Evolutionary conservation across 1,140 invertebrate genomes (phyloP).

Genomic region (Neuroterus valhalla): DNA sequence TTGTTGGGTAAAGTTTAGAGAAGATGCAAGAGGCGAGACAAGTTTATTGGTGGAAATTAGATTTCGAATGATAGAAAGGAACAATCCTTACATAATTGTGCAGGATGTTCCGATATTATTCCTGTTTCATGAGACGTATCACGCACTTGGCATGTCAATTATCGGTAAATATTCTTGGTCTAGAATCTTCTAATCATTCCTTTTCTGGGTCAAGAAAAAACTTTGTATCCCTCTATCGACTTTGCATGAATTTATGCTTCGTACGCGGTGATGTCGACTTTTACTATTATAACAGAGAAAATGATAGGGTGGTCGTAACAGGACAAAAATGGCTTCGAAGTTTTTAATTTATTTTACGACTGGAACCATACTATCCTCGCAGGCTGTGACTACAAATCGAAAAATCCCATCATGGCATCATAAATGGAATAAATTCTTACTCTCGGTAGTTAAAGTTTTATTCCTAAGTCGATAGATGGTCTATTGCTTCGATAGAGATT

Average conservation of each 20-base stretch:
- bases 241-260: not conserved
- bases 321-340: too few relatives aligned
- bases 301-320: too few relatives aligned
- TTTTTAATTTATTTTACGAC: too few relatives aligned
- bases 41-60: conserved; percentile 47
- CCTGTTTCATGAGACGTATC: conserved; percentile 37
- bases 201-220: not conserved
- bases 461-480: too few relatives aligned
- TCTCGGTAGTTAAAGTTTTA: too few relatives aligned
- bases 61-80: conserved; percentile 32
- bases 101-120: conserved; percentile 26
- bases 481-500: too few relatives aligned
- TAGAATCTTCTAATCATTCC: not conserved
- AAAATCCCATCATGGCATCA: too few relatives aligned
- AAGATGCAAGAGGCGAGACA: conserved; percentile 46
- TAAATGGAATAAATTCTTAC: too few relatives aligned
- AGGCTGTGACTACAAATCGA: too few relatives aligned
- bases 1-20: conserved; percentile 50
- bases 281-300: too few relatives aligned
- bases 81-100: conserved; percentile 38
- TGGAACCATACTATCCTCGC: too few relatives aligned
- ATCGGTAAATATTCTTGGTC: not conserved
- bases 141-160: conserved; percentile 32
- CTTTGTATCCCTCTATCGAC: not conserved
- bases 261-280: too few relatives aligned